phyloP scores from a whole-genome alignment of 2,113 vertebrate genomes.

The Varanus salvator region DNA sequence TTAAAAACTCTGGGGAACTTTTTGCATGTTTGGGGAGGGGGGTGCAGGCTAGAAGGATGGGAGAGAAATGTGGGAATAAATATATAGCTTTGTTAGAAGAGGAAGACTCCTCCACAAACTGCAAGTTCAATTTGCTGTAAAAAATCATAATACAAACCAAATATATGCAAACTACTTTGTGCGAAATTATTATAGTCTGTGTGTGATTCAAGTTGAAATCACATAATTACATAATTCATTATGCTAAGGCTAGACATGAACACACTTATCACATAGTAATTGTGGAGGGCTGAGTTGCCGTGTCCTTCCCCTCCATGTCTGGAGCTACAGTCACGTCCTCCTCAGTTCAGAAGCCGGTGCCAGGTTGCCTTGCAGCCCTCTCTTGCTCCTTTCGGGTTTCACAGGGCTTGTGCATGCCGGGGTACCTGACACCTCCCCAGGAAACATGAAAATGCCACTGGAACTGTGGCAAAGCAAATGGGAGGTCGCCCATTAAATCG shows the following conservation, averaged over 20 bases:
- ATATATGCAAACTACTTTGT: neutral
- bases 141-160: neutral
- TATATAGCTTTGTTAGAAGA: neutral
- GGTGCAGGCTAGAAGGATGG: neutral
- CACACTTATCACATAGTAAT: neutral
- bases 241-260: neutral
- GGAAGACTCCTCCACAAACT: neutral
- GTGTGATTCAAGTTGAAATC: neutral
- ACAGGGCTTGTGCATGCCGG: neutral
- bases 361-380: too few relatives aligned
- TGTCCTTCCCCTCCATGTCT: neutral
- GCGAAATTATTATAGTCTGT: neutral
- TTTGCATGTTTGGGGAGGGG: too few relatives aligned
- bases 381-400: neutral
- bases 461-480: neutral
- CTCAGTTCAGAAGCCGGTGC: neutral
- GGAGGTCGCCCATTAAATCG: too few relatives aligned
- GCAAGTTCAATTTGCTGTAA: neutral
- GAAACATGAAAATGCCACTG: neutral
- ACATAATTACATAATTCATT: neutral
- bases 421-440: neutral
- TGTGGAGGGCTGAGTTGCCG: neutral
- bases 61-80: neutral
- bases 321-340: neutral
- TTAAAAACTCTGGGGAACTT: neutral